A percentile compares a stretch with the other conserved stretches of the same genome.
Evolutionary conservation across 2,113 vertebrate species (phyloP).

Genomic region (Xenus cinereus): DNA sequence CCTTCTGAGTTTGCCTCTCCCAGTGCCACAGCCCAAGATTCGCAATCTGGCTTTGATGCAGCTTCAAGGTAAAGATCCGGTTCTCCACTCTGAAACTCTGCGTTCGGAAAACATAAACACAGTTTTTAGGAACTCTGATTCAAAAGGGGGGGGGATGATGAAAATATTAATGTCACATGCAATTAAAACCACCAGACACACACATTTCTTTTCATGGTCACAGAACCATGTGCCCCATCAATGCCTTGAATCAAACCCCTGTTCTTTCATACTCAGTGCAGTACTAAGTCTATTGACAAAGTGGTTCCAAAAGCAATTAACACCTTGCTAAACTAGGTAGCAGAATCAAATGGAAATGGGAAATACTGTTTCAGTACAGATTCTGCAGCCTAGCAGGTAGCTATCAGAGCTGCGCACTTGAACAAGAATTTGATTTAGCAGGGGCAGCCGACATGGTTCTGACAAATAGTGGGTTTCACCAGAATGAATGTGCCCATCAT

Average conservation of each 20-base stretch:
- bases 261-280: not conserved
- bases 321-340: slow-evolving; percentile 18
- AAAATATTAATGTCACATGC: slow-evolving; percentile 67
- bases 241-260: not conserved
- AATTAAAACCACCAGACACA: slow-evolving; percentile 54
- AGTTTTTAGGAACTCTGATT: not conserved
- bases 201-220: slow-evolving; percentile 33
- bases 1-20: slow-evolving; percentile 29
- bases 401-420: slow-evolving; percentile 5
- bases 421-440: slow-evolving; percentile 34
- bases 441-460: not conserved
- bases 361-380: not conserved
- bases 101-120: slow-evolving; percentile 41
- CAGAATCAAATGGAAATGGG: slow-evolving; percentile 37
- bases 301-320: slow-evolving; percentile 58
- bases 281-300: slow-evolving; percentile 40
- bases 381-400: slow-evolving; percentile 19
- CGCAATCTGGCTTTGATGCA: not conserved
- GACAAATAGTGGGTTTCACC: slow-evolving; percentile 1
- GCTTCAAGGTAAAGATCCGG: slow-evolving; percentile 58
- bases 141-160: not conserved
- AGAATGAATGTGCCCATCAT: slow-evolving; percentile 26
- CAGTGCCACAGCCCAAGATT: slow-evolving; percentile 38
- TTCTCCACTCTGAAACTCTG: slow-evolving; percentile 69
- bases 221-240: not conserved